These are phyloP conservation scores for Seira musarum DNA, from an alignment of 2,888 invertebrate species.

Conservation along the genomic window DNA sequence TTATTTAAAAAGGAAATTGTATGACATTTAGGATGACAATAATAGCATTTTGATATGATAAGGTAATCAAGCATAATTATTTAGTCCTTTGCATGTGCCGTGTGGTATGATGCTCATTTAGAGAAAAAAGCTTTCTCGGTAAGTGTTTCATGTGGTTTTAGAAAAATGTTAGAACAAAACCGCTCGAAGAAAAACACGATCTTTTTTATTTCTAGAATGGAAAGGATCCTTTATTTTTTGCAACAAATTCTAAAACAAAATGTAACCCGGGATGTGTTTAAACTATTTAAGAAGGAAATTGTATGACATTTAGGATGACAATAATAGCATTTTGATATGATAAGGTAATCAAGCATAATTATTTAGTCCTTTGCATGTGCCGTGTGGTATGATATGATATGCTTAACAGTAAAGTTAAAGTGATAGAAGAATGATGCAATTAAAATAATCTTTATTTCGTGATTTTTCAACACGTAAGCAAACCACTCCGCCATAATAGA, in stretches of 20 bases:
- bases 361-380: too few species aligned
- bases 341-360: not conserved
- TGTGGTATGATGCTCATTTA: too few species aligned
- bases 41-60: not conserved
- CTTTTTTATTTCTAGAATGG: too few species aligned
- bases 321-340: not conserved
- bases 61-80: not conserved
- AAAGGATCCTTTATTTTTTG: too few species aligned
- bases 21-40: not conserved
- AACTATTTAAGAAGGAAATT: too few species aligned
- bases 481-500: not conserved
- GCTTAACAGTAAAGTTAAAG: not conserved
- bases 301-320: not conserved
- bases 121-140: conserved; percentile 1
- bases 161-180: too few species aligned
- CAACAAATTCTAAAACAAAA: too few species aligned
- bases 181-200: too few species aligned
- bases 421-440: not conserved
- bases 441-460: not conserved
- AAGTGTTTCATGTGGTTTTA: not conserved
- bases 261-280: too few species aligned
- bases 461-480: not conserved
- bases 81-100: too few species aligned
- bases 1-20: too few species aligned
- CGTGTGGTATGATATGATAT: too few species aligned